Conservation (phyloP, 2,888 invertebrate genomes). For the Punctoribates punctum region DNA sequence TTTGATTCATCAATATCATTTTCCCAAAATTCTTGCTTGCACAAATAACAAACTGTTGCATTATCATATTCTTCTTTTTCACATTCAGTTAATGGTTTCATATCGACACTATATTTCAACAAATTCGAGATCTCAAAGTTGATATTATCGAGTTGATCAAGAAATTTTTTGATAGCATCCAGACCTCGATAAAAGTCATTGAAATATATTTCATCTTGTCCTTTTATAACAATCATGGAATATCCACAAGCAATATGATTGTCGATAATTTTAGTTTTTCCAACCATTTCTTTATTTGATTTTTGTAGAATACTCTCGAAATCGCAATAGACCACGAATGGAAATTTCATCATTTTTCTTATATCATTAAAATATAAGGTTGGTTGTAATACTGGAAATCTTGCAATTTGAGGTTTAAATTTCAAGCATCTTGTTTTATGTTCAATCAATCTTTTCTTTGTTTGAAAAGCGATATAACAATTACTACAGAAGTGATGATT, state of each 20-base stretch:
- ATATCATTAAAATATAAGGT: background rate
- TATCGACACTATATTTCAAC: too few relatives aligned
- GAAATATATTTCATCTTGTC: background rate
- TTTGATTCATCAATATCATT: constrained; percentile 50
- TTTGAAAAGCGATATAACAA: background rate
- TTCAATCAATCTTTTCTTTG: background rate
- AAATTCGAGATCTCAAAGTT: background rate
- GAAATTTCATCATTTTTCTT: background rate
- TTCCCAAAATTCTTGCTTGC: constrained; percentile 48
- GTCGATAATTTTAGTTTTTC: background rate
- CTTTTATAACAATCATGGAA: background rate
- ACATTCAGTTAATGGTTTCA: background rate
- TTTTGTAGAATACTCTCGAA: background rate
- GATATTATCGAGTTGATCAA: background rate
- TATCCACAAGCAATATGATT: background rate
- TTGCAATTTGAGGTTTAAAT: background rate
- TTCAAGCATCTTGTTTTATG: background rate
- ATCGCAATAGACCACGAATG: background rate
- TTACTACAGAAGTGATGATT: background rate
- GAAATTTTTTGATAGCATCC: background rate
- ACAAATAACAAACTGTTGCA: background rate
- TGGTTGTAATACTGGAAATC: background rate
- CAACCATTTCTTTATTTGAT: background rate
- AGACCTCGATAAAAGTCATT: background rate
- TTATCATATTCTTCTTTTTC: background rate